These are phyloP conservation scores for Euglossa dilemma DNA, from an alignment of 1,140 invertebrate genomes.

Conservation along the genomic window DNA sequence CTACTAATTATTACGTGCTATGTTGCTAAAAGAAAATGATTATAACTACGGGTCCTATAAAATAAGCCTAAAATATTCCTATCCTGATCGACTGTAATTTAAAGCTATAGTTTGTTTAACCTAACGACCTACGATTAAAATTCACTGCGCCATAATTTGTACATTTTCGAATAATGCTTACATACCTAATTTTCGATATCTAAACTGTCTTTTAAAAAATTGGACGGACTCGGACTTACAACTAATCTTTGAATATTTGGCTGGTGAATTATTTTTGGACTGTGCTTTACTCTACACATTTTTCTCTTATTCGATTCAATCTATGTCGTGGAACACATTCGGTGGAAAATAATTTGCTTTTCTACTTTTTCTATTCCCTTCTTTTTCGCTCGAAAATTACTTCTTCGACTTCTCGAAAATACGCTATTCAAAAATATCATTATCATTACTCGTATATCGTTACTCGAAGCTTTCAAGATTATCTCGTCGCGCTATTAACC, in stretches of 20 bases:
- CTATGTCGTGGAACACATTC: conserved; percentile 39
- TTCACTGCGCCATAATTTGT: conserved; percentile 1
- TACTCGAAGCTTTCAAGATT: too few relatives aligned
- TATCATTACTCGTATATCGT: too few relatives aligned
- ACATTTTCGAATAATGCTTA: conserved; percentile 1
- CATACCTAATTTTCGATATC: neutral
- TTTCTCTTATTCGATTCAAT: neutral
- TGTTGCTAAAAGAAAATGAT: neutral
- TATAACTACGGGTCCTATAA: neutral
- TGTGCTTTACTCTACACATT: neutral
- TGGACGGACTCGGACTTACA: conserved; percentile 33
- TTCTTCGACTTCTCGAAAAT: too few relatives aligned
- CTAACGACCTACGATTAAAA: neutral
- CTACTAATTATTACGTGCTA: neutral
- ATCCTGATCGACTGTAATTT: neutral
- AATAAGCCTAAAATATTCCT: neutral
- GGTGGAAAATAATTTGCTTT: conserved; percentile 6
- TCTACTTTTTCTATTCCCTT: neutral
- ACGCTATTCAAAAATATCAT: neutral
- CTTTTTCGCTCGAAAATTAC: neutral
- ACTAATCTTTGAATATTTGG: conserved; percentile 35
- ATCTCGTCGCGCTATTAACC: too few relatives aligned
- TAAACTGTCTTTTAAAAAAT: neutral
- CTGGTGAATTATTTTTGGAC: neutral
- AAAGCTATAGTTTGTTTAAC: neutral